Evolutionary conservation across 2,888 invertebrate species (phyloP).

Genomic region (Agrenia bidenticulata): DNA sequence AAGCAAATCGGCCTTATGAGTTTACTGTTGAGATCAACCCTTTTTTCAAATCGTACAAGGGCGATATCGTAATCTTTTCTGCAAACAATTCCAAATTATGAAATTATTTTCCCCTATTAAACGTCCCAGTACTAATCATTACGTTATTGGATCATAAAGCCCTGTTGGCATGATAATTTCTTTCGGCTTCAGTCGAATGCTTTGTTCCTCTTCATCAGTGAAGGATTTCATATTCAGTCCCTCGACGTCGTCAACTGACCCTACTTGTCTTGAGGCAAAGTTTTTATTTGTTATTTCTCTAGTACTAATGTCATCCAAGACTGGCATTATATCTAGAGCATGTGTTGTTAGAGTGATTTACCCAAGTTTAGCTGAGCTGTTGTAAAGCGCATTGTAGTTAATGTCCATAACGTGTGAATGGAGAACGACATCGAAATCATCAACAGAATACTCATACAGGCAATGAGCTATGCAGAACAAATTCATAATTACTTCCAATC

Average conservation of each 20-base stretch:
- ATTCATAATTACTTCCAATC: not conserved
- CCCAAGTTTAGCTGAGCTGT: not conserved
- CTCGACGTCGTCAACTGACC: constrained; percentile 4
- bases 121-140: constrained; percentile 14
- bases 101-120: not conserved
- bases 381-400: not conserved
- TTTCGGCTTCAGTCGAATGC: constrained; percentile 10
- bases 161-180: constrained; percentile 24
- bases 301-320: no score
- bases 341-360: not conserved
- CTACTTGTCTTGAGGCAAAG: not conserved
- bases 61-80: constrained; percentile 26
- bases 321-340: not conserved
- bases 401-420: constrained; percentile 24
- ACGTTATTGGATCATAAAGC: constrained; percentile 5
- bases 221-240: not conserved
- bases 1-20: constrained; percentile 12
- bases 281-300: no score
- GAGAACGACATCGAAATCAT: constrained; percentile 9
- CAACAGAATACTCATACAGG: not conserved
- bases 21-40: constrained; percentile 9
- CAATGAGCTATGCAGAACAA: constrained; percentile 16
- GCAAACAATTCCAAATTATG: not conserved
- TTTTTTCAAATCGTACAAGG: constrained; percentile 9
- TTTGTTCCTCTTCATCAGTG: constrained; percentile 21